Evolutionary conservation across 2,797 vertebrate genomes (phyloP), one percentile per base, ranked within the genome.

Genomic region (Jordanella pulchra): DNA sequence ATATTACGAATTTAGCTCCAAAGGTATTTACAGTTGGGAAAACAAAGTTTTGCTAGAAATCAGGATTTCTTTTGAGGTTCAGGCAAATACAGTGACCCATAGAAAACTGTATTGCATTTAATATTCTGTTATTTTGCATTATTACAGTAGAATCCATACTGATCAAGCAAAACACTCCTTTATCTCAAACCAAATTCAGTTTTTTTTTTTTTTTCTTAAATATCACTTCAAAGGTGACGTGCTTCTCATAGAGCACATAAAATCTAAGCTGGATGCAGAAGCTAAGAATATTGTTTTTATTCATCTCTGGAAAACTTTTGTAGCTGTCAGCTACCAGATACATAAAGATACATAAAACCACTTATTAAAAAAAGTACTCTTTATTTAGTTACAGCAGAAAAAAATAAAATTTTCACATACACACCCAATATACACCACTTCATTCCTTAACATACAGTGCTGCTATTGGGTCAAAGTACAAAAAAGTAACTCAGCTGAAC

Each of bases 1-100:
- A 75, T 70, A 68, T 27, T 12, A 0, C 6, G 73, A 71, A 53
- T n/a, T 14, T 39, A 61, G 14, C 65, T 44, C 11, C 18, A 47
- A 51, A 28, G 12, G 30, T 65, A 32, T 5, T 66, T 45, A 27
- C 44, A 25, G 7, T 47, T 47, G 10, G 3, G n/a, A 30, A 32
- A 58, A 55, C 25, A 39, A 32, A 32, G 18, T 23, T n/a, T 39
- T 61, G 21, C 60, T 44, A 21, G 21, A 39, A 32, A 63, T 44
- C 12, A 14, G 11, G 1, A 35, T 42, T 21, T 42, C 35, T 42
- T 54, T 27, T 54, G 27, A 54, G 50, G 21, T n/a, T 51, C 1
- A 39, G 17, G 17, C 5, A 6, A 18, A 60, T 60, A 6, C 11
- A n/a, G 1, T 61, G 32, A 39, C 23, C 10, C 17, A 12, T 4